Percentiles rank a stretch among this genome's conserved stretches.
These are phyloP conservation scores for Bellardia pandia DNA, from an alignment of 2,888 invertebrate species.

Conservation along the genomic window DNA sequence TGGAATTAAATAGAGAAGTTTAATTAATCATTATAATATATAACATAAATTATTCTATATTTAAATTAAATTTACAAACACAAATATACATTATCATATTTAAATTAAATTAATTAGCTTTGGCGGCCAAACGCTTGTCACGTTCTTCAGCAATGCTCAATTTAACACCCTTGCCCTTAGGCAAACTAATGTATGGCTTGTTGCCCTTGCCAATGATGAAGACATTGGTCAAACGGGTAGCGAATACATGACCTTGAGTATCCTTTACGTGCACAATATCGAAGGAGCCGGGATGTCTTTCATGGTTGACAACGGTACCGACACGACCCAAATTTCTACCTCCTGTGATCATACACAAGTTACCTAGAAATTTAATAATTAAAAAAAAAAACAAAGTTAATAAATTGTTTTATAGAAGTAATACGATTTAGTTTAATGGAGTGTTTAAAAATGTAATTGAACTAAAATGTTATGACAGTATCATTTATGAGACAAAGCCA, in stretches of 20 bases:
- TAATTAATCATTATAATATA: too few species aligned
- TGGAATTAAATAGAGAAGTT: too few species aligned
- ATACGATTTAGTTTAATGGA: not conserved
- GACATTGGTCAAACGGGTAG: conserved; percentile 98
- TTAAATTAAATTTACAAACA: too few species aligned
- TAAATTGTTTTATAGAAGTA: not conserved
- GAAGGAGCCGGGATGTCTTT: conserved; percentile 99
- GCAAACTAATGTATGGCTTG: conserved; percentile 98
- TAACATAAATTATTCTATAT: too few species aligned
- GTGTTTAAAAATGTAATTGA: conserved; percentile 78
- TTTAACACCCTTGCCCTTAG: conserved; percentile 98
- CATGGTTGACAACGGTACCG: conserved; percentile 97
- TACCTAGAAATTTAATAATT: conserved; percentile 87
- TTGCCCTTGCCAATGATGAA: conserved; percentile 99
- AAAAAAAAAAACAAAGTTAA: conserved; percentile 1
- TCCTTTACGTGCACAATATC: conserved; percentile 99
- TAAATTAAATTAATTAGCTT: conserved; percentile 85
- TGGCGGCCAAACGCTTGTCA: conserved; percentile 97
- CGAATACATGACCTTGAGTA: conserved; percentile 97
- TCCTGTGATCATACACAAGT: conserved; percentile 99
- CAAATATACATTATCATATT: too few species aligned
- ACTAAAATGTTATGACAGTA: conserved; percentile 81
- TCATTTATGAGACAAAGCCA: conserved; percentile 77
- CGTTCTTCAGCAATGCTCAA: conserved; percentile 99
- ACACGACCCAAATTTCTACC: conserved; percentile 99